A percentile compares a stretch with the other conserved stretches of the same genome.
Evolutionary conservation across 64 coral and sea anemone genomes (phyloP).

Genomic region (Acropora yongei): DNA sequence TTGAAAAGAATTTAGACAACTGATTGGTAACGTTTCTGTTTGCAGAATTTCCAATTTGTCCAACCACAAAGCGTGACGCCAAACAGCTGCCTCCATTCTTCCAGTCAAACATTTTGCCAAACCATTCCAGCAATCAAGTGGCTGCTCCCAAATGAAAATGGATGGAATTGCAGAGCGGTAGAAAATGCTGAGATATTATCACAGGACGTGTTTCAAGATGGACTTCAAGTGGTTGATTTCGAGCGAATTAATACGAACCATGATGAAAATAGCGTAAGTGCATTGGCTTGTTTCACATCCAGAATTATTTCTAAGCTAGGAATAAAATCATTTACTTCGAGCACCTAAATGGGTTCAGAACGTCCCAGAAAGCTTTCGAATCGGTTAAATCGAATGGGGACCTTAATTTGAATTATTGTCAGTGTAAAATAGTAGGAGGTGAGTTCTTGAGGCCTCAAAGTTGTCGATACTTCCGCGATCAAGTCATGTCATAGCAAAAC

Average conservation of each 20-base stretch:
- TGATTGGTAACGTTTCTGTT: background rate
- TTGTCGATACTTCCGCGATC: too few relatives aligned
- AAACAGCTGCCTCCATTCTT: constrained; percentile 31
- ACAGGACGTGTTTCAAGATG: constrained; percentile 3
- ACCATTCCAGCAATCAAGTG: constrained; percentile 7
- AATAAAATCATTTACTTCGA: too few relatives aligned
- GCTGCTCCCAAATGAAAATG: constrained; percentile 47
- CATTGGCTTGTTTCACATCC: too few relatives aligned
- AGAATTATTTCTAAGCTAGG: too few relatives aligned
- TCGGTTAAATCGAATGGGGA: too few relatives aligned
- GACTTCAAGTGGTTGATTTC: constrained; percentile 8
- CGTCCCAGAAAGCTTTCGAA: too few relatives aligned
- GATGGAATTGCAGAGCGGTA: constrained; percentile 33
- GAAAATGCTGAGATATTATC: constrained; percentile 57
- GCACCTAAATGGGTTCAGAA: too few relatives aligned
- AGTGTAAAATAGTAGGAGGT: too few relatives aligned
- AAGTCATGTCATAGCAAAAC: too few relatives aligned
- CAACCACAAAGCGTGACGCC: background rate
- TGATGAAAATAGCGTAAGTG: constrained; percentile 16
- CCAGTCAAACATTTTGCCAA: background rate
- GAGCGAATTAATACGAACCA: constrained; percentile 11
- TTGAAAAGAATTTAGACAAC: background rate
- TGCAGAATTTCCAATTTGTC: background rate
- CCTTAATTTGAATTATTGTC: too few relatives aligned
- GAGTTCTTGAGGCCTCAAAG: too few relatives aligned